Base-by-base conservation (phyloP, 2,797 vertebrate genomes). In the Chromobotia macracanthus region DNA sequence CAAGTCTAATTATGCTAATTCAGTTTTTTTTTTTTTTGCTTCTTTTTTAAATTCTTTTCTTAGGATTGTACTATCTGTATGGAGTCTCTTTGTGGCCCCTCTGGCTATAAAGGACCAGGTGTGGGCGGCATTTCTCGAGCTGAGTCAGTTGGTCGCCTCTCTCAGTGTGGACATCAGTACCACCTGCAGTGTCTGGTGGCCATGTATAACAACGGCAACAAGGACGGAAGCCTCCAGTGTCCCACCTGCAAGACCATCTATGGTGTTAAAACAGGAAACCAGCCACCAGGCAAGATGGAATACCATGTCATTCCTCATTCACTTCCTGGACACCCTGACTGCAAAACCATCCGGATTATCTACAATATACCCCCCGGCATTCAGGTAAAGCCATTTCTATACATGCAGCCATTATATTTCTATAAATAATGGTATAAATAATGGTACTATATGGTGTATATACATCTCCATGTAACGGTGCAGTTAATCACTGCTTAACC, bases 131-230 rank as follows among this genome's bases (percentile, higher is more conserved):
- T 94, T 72, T 95, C 93, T 0, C 89, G 92, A 0, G 76, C 95
- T 1, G 97, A 96, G 88, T 96, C 95, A 1, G 96, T 97, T 85
- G 96, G 96, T 10, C 96, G 95, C 72, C 91, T 98, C 87, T 94
- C 94, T 15, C 93, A 94, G 80, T 98, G 96, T 0, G 93, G 96
- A 63, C 96, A 98, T 64, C 89, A 95, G 90, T 98, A 97, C 91
- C 97, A 98, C 88, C 93, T 96, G 81, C 95, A 97, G 89, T 98
- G 97, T 89, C 93, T 98, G 15, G 95, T 98, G 0, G 96, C 97
- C 69, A 98, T 98, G 97, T 98, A 98, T 92, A 98, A 97, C 92
- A 98, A 97, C 0, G 97, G 97, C 83, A 98, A 98, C 92, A 97
- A 98, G 93, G 96, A 99, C 12, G 97, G 97, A 69, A 99, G 96